Base-by-base conservation (phyloP, 2,113 vertebrate species). In the Scomber scombrus region DNA sequence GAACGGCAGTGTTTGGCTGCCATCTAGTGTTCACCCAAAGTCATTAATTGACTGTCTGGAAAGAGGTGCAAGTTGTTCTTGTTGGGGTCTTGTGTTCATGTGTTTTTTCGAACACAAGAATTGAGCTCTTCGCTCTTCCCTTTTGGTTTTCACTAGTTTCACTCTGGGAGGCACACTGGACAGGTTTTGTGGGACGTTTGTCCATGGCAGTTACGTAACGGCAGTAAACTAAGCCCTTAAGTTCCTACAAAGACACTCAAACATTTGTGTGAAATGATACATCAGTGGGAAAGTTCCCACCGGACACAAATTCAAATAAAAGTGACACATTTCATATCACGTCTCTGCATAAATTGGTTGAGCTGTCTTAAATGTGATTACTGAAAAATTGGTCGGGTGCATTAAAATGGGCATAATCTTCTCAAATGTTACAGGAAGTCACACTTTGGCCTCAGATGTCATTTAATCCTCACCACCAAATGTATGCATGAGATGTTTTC, bases 1-100 rank as follows among this genome's bases (percentile, higher is more conserved):
- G 14, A 47, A 40, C 2, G 62, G 80, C 62, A 76, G 90, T 82
- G 80, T 63, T 71, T 52, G 31, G 78, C 81, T 85, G 82, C 81
- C 80, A 56, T 85, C 85, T 81, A 40, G 71, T 70, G 84, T 55
- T 56, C 11, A 29, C 14, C 12, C 5, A 3, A 2, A 3, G 29
- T 58, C 52, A 51, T 34, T 15, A 62, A 66, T 47, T 43, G 49
- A 31, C 67, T 40, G 26, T 63, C 31, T 40, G 54, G 71, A 69
- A 43, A 67, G 13, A 68, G 21, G 16, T 50, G 55, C 13, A 50
- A 68, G 14, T 13, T 77, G 18, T 26, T 40, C n/a, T 26, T 26
- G 23, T 26, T 26, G 23, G 23, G 3, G 23, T 26, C 23, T 26
- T n/a, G n/a, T n/a, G n/a, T n/a, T n/a, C n/a, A n/a, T n/a, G n/a